Conservation (phyloP, 2,113 vertebrate species). For the Prionailurus viverrinus region DNA sequence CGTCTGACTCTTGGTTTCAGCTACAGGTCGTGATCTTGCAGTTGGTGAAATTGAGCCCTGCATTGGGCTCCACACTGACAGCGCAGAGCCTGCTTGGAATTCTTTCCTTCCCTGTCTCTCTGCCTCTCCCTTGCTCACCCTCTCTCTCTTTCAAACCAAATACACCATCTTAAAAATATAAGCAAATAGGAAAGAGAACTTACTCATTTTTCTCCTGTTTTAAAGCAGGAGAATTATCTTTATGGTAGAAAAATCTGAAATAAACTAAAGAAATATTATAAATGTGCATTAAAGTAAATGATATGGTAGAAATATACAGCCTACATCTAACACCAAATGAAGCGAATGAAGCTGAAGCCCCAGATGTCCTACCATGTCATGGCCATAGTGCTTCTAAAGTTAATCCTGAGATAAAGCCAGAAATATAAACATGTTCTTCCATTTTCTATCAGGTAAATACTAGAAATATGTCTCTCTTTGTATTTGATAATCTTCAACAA, state of each 20-base stretch:
- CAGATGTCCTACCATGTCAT: background rate
- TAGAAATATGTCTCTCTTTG: background rate
- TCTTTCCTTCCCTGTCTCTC: no score
- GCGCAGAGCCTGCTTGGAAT: no score
- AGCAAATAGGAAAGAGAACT: background rate
- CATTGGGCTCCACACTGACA: no score
- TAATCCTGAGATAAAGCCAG: background rate
- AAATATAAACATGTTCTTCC: background rate
- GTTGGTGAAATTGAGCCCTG: no score
- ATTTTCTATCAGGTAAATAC: background rate
- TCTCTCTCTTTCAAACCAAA: no score
- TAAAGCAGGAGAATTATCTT: background rate
- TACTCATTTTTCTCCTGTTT: background rate
- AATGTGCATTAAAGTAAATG: background rate
- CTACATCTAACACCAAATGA: background rate
- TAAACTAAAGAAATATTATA: background rate
- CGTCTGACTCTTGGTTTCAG: no score
- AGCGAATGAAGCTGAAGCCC: background rate
- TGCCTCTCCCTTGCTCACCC: no score
- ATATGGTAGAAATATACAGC: background rate
- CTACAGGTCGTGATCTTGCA: no score
- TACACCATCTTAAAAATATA: background rate
- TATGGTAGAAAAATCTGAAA: background rate
- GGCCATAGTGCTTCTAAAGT: background rate
- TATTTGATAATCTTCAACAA: background rate